Conservation (phyloP, 64 coral and sea anemone genomes). For the Montipora capricornis region DNA sequence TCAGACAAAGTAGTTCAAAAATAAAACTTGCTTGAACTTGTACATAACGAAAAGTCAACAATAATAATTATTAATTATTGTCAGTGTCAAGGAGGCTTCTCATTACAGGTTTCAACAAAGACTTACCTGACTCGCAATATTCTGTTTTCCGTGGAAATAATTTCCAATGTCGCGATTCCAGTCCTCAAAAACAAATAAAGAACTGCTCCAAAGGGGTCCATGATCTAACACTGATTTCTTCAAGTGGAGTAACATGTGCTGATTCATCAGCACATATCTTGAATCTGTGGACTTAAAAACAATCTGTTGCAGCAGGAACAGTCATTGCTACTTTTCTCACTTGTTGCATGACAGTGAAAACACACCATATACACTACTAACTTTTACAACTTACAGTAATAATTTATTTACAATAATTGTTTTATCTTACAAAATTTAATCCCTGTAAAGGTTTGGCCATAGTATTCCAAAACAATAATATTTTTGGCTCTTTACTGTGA, state of each 20-base stretch:
- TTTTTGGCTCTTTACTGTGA: no score
- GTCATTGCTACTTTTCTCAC: no score
- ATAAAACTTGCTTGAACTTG: background rate
- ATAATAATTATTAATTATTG: background rate
- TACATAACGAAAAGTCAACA: background rate
- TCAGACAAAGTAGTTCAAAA: background rate
- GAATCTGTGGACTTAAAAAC: background rate
- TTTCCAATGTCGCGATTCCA: constrained; percentile 25
- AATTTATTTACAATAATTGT: no score
- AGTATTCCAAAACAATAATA: no score
- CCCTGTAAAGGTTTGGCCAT: no score
- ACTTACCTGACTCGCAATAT: constrained; percentile 1
- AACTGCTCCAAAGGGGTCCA: constrained; percentile 17
- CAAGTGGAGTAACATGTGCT: no score
- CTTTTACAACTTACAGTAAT: no score
- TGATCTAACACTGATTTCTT: background rate
- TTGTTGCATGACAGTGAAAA: no score
- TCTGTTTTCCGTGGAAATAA: background rate
- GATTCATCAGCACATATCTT: background rate
- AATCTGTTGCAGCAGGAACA: background rate
- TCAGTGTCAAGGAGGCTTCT: background rate
- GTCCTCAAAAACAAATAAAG: constrained; percentile 22
- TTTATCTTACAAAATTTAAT: no score
- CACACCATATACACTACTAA: no score
- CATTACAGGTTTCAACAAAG: constrained; percentile 1